Evolutionary conservation across 2,113 vertebrate species (phyloP), one percentile per base, ranked within the genome.

Genomic region (Xenus cinereus): DNA sequence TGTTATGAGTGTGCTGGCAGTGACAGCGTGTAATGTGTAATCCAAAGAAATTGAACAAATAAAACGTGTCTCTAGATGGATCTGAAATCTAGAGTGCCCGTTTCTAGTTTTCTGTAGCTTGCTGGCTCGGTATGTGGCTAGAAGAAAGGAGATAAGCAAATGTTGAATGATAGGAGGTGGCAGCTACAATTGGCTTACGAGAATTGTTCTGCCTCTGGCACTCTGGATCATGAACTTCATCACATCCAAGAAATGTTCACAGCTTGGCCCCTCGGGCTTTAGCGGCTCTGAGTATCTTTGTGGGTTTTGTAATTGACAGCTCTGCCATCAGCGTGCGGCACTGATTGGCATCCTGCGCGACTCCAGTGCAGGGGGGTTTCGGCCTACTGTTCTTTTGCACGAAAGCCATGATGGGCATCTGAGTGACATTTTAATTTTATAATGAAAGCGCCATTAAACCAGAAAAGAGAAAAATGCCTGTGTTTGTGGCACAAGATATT

Each of bases 381-480:
- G 83, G 90, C 63, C 94, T 95, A 75, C 96, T 96, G 16, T 97
- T 97, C 95, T 97, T 95, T 64, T 80, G 54, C 87, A 92, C 96
- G 59, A 95, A 90, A 54, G 39, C 91, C 93, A 30, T 37, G 95
- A 90, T 93, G 96, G 94, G 96, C 84, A 90, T 95, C 93, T 94
- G 96, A 95, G 73, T 95, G 97, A 95, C 93, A 95, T 98, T 98
- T 98, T 97, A 97, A 98, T 98, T 97, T 95, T 96, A 95, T 96
- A 97, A 90, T 98, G 92, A 96, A 94, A 96, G 84, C 35, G 1
- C 53, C 62, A 63, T 95, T 91, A 90, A 85, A 92, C 71, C 66
- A 67, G 85, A 76, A 48, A 80, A 51, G 84, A 93, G 87, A 71
- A 90, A 93, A 87, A 95, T 73, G 91, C 84, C 46, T 89, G 87